Evolutionary conservation across 1,140 invertebrate genomes (phyloP), one percentile per base, ranked within the genome.

Genomic region (Chionoecetes opilio): DNA sequence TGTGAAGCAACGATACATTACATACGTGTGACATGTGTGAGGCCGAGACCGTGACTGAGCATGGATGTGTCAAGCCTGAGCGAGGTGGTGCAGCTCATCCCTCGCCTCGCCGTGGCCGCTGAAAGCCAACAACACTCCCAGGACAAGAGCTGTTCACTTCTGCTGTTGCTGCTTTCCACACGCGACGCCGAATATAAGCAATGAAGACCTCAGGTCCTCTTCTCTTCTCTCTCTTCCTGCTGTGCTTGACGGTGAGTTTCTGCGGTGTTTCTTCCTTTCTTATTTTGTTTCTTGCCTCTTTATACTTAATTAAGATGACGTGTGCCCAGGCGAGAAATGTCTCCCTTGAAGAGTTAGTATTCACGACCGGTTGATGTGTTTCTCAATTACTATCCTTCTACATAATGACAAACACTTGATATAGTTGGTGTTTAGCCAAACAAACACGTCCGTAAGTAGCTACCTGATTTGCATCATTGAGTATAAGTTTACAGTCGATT

Each of bases 11-110:
- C 63, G 63, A 75, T 75, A n/a, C 63, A 75, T 26, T 11, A n/a
- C n/a, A n/a, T n/a, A n/a, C 63, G 21, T 75, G 63, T 75, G 63
- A 75, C 63, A 75, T 75, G 63, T 75, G 63, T 75, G 63, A 75
- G 63, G 11, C 63, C 63, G 21, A 6, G 63, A 75, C 11, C 21
- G 21, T 75, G 5, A n/a, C 63, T n/a, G 63, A 75, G 63, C 26
- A 75, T 75, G 63, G 63, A 75, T 75, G 63, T 75, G 63, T 75
- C 63, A 26, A 75, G 63, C n/a, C 26, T 75, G 21, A 75, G 63
- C 63, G 63, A 75, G 63, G 63, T 75, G 63, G 63, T 75, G 63
- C n/a, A n/a, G 21, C 21, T 75, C 63, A 5, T 75, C 11, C 63
- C 63, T 75, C 63, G 63, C 63, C n/a, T 75, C 63, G n/a, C 63